Base-by-base conservation (phyloP, 2,797 vertebrate genomes). In the Podarcis lilfordi region DNA sequence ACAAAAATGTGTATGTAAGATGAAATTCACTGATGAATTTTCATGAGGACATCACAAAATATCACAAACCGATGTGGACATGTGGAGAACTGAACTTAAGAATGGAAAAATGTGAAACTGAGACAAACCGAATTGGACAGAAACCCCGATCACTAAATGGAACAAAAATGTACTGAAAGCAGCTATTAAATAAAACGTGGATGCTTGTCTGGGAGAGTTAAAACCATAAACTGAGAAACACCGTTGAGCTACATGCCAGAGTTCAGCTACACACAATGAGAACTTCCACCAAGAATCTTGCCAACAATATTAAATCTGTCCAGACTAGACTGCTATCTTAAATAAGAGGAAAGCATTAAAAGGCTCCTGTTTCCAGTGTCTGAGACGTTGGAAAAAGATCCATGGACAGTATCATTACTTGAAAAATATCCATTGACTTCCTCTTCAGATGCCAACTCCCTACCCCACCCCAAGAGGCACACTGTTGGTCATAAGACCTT, bases 241-340 rank as follows among this genome's bases (percentile, higher is more conserved):
- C 50, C 82, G 91, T 83, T 0, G 80, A 91, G 88, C 37, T 0
- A 0, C 84, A 35, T 89, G 91, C 89, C 92, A 94, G 91, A 90
- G 88, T 37, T 94, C 91, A 92, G 88, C 85, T 61, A 89, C 5
- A 92, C 91, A 92, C 92, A 92, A 90, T 19, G 85, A 88, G 94
- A 94, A 91, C 92, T 95, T 95, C 94, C 92, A 92, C 92, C 89
- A 89, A 88, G 95, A 87, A 32, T 80, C 89, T 86, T 93, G 91
- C 94, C 94, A 93, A 91, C 71, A 87, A 86, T 80, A 92, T 37
- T 93, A 93, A 94, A 95, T 82, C 27, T 92, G 89, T 85, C 89
- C 91, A 95, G 94, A 93, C 92, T 88, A 93, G 94, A 95, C 86
- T 86, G 81, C 82, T 90, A 93, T 94, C 92, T 93, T 88, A 89